Evolutionary conservation across 1,140 invertebrate genomes (phyloP), one percentile per base, ranked within the genome.

Genomic region (Drosophila lacteicornis): DNA sequence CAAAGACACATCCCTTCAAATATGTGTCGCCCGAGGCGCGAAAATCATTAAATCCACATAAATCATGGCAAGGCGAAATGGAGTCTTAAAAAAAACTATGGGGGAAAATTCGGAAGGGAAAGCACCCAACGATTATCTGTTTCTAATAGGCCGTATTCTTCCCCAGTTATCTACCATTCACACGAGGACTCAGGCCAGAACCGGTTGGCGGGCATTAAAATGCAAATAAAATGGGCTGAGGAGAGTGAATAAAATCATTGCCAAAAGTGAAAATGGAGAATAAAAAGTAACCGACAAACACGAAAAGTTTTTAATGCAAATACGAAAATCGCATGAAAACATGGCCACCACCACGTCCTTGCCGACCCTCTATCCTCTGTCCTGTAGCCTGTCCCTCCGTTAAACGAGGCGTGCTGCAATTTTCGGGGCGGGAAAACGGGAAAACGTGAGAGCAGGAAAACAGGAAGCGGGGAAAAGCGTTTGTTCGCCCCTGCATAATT

Each of bases 271-370:
- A 73, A 73, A 73, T 58, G 45, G 40, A 46, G 45, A 49, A 71
- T 73, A 73, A 73, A 87, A 88, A 59, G 82, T 83, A 69, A 79
- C 66, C 67, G 62, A 62, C 67, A 84, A 84, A 84, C 73, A 75
- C 46, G 66, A 84, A 84, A 79, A 87, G 66, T 79, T 88, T 87
- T 88, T 75, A 88, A 88, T 88, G 85, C 84, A 88, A 88, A 88
- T 90, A 71, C 78, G 77, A 81, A 81, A 87, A 83, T 84, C 77
- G 79, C 82, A 68, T 68, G 75, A 75, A 85, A 77, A 80, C 82
- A 81, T 76, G 69, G 53, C 74, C 79, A 74, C 68, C 60, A 63
- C 68, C 60, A 63, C 74, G 57, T 73, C 63, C 56, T 47, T 45
- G 56, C 43, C 1, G 22, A 17, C 25, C 11, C 43, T 12, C 38